Percentiles rank a stretch among this genome's conserved stretches.
Evolutionary conservation across 1,140 invertebrate species (phyloP).

Genomic region (Magallana ariakensis): DNA sequence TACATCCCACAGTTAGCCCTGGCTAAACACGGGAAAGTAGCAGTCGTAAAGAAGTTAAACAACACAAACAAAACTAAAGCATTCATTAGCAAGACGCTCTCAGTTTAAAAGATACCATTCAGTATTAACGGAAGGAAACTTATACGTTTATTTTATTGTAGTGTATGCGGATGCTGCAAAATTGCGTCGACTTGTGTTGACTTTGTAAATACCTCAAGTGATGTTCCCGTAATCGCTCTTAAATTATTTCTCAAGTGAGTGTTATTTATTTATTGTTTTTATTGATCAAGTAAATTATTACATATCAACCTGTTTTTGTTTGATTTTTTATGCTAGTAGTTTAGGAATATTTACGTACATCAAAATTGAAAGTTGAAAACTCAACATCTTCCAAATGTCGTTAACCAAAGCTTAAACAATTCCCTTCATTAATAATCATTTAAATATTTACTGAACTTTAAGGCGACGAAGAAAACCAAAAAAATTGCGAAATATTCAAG

Average conservation of each 20-base stretch:
- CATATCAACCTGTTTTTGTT: neutral
- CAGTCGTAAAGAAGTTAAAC: neutral
- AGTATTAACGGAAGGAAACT: neutral
- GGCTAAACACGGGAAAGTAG: neutral
- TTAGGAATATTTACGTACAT: no score
- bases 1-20: slow-evolving; percentile 9
- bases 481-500: neutral
- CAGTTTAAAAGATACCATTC: neutral
- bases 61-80: neutral
- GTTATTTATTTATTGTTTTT: neutral
- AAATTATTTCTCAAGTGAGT: slow-evolving; percentile 9
- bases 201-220: slow-evolving; percentile 10
- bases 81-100: neutral
- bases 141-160: neutral
- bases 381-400: no score
- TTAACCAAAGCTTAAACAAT: no score
- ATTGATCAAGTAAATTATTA: neutral
- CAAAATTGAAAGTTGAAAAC: no score
- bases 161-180: slow-evolving; percentile 7
- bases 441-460: neutral
- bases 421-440: no score
- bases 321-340: no score
- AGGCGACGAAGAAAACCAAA: neutral
- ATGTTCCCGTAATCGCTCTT: neutral
- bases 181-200: neutral